A percentile compares a stretch with the other conserved stretches of the same genome.
Conservation (phyloP, 1,140 invertebrate genomes). For the Meloidogyne floridensis region DNA sequence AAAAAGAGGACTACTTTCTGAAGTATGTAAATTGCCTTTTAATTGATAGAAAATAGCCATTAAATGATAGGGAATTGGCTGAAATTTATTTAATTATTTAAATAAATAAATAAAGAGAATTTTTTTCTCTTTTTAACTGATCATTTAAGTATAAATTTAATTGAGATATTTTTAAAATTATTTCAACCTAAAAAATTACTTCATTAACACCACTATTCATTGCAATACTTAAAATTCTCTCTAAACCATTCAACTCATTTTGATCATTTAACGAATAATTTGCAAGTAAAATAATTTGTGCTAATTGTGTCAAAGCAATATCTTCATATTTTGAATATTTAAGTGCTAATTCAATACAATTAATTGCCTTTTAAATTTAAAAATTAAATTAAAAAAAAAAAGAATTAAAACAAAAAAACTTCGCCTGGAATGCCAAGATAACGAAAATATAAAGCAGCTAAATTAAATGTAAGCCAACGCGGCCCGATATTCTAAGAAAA, state of each 20-base stretch:
- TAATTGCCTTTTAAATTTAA: conserved; percentile 15
- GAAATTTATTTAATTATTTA: neutral
- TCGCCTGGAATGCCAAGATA: conserved; percentile 25
- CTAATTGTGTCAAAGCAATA: conserved; percentile 33
- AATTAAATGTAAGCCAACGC: conserved; percentile 29
- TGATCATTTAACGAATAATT: neutral
- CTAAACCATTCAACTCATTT: conserved; percentile 9
- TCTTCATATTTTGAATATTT: conserved; percentile 25
- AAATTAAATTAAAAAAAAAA: neutral
- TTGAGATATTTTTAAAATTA: neutral
- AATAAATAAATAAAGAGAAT: too few species aligned
- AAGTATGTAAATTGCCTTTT: conserved; percentile 6
- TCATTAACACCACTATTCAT: conserved; percentile 15
- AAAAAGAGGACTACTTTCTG: conserved; percentile 7
- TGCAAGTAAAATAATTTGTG: conserved; percentile 24
- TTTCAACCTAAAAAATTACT: neutral
- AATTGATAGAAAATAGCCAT: conserved; percentile 28
- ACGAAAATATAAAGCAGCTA: conserved; percentile 35
- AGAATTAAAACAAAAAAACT: neutral
- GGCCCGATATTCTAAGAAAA: conserved; percentile 27
- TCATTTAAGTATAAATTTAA: neutral
- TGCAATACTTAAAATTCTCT: conserved; percentile 27
- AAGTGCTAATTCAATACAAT: conserved; percentile 24
- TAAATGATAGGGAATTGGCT: conserved; percentile 32
- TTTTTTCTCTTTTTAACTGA: too few species aligned